Conservation (phyloP, 2,888 invertebrate genomes). For the Himalopsyche kuldschensis region DNA sequence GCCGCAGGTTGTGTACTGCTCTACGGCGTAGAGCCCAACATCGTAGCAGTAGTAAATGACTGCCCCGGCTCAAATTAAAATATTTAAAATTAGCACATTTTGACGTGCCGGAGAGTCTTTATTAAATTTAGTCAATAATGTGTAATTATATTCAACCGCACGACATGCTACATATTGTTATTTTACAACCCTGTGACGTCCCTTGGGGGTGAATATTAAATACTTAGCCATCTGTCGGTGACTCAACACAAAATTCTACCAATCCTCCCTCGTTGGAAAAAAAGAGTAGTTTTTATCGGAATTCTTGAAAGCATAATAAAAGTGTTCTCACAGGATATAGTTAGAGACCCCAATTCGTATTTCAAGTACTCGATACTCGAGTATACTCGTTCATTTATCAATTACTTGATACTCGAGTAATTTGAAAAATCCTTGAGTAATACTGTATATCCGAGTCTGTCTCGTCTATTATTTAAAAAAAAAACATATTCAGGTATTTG, state of each 20-base stretch:
- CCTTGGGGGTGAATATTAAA: neutral
- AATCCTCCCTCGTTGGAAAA: neutral
- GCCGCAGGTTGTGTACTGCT: too few relatives aligned
- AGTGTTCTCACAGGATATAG: too few relatives aligned
- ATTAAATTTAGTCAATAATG: neutral
- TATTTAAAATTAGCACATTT: neutral
- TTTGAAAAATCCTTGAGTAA: too few relatives aligned
- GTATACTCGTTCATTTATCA: too few relatives aligned
- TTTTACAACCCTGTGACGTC: neutral
- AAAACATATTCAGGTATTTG: too few relatives aligned
- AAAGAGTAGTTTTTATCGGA: too few relatives aligned
- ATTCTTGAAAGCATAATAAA: too few relatives aligned
- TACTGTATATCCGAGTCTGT: too few relatives aligned
- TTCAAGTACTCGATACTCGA: too few relatives aligned
- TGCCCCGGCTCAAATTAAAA: neutral
- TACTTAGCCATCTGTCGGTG: neutral
- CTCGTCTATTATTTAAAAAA: too few relatives aligned
- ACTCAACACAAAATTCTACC: neutral
- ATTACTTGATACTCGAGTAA: too few relatives aligned
- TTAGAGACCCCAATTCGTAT: too few relatives aligned
- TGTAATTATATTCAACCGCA: neutral
- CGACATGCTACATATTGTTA: neutral
- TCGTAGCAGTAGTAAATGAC: neutral
- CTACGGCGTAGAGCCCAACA: neutral
- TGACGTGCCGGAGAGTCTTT: neutral